A percentile compares a stretch with the other conserved stretches of the same genome.
These are phyloP conservation scores for Drosophila buzzatii DNA, from an alignment of 2,888 invertebrate genomes.

Conservation along the genomic window DNA sequence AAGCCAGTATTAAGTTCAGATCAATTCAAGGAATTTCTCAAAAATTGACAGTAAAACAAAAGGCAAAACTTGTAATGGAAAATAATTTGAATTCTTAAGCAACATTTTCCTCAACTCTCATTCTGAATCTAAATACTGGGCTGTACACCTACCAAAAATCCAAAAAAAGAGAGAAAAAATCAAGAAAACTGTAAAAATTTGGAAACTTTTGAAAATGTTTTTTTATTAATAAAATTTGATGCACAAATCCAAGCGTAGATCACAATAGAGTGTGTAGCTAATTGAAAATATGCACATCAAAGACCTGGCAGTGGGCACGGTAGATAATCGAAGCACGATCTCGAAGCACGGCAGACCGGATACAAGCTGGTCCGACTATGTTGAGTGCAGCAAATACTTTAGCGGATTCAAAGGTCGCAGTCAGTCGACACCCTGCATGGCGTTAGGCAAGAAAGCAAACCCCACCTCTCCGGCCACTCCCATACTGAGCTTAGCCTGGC, in stretches of 20 bases:
- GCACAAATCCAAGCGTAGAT: background rate
- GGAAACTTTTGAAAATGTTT: constrained; percentile 4
- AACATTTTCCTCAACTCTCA: background rate
- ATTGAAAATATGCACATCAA: background rate
- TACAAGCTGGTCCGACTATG: constrained; percentile 32
- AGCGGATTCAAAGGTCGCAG: background rate
- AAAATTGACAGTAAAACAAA: constrained; percentile 2
- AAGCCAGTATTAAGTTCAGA: constrained; percentile 6
- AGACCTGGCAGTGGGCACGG: background rate
- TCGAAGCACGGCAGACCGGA: background rate
- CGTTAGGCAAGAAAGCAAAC: background rate
- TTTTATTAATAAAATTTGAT: constrained; percentile 5
- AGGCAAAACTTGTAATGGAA: background rate
- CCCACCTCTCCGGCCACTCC: background rate
- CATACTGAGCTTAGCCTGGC: constrained; percentile 41
- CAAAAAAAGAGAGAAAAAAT: background rate
- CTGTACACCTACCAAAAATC: background rate
- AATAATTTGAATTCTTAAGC: background rate
- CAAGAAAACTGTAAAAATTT: background rate
- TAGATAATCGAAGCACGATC: background rate
- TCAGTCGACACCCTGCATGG: constrained; percentile 29
- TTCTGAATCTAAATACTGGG: constrained; percentile 1
- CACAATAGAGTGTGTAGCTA: background rate
- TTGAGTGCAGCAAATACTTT: constrained; percentile 34
- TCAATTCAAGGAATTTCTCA: background rate